Evolutionary conservation across 2,888 invertebrate genomes (phyloP).

Genomic region (Zhuqinia jingwanae): DNA sequence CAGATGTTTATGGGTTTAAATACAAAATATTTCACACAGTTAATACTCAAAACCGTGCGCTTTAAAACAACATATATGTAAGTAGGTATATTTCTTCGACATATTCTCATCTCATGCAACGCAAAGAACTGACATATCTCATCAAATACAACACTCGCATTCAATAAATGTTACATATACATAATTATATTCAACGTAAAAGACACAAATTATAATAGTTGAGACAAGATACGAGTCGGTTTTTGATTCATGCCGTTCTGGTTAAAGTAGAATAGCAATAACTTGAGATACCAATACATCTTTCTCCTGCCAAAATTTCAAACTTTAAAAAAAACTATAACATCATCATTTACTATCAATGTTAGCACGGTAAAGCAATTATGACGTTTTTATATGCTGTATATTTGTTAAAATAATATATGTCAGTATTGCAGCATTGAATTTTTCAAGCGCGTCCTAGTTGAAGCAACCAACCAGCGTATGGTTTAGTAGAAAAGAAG

Average conservation of each 20-base stretch:
- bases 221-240: conserved; percentile 31
- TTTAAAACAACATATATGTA: conserved; percentile 16
- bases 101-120: conserved; percentile 38
- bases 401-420: too few relatives aligned
- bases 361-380: conserved; percentile 16
- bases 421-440: conserved; percentile 15
- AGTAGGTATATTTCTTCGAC: conserved; percentile 50
- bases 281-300: conserved; percentile 61
- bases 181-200: background rate
- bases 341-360: background rate
- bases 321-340: background rate
- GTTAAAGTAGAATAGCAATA: conserved; percentile 69
- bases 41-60: conserved; percentile 3
- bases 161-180: background rate
- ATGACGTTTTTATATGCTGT: conserved; percentile 13
- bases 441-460: conserved; percentile 1
- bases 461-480: too few relatives aligned
- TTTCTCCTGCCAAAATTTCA: conserved; percentile 63
- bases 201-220: conserved; percentile 10
- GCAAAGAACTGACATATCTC: background rate
- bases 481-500: background rate
- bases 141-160: conserved; percentile 2
- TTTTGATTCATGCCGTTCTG: conserved; percentile 70
- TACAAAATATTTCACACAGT: background rate
- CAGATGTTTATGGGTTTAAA: conserved; percentile 43